Base-by-base conservation (phyloP, 2,888 invertebrate species). In the Drosophila maculinotata region DNA sequence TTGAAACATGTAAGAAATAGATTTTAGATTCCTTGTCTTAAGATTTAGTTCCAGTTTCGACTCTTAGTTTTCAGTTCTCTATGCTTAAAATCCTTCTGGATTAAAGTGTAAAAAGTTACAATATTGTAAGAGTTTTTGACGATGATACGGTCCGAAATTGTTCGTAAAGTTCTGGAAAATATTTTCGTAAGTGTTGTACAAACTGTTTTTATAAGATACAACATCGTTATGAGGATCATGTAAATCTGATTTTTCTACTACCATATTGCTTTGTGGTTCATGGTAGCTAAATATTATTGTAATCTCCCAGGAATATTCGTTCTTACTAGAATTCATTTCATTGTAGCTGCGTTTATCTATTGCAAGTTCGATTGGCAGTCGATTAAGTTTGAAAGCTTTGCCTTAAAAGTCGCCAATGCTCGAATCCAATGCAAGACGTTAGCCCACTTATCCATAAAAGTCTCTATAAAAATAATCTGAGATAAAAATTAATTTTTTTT, bases 381-480 rank as follows among this genome's bases (percentile, higher is more conserved):
- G 23, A 10, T 42, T 36, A 4, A 38, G 9, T 35, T 17, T 12
- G n/a, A 33, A 28, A 15, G 6, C 15, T 38, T 52, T 30, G 54
- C 72, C 67, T 38, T 66, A 63, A 64, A 64, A 44, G 71, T 62
- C 49, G 38, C 28, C 26, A 36, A 57, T 45, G 42, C 44, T 60
- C 57, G 54, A 54, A 57, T 33, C 56, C 56, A 52, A 58, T 79
- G 72, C 54, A 68, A 68, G 66, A 58, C 77, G 69, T 80, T 76
- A 80, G 68, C 72, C 65, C 76, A 82, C 68, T 79, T 85, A 41
- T 41, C 75, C 79, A 84, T 71, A 73, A 72, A 71, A 63, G 70
- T 60, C 69, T 35, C 52, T 49, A 52, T 26, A 57, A 53, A 59
- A 39, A 65, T 62, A 56, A 45, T n/a, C n/a, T n/a, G n/a, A n/a